phyloP scores from a whole-genome alignment of 1,140 invertebrate species.

The Vanessa tameamea region DNA sequence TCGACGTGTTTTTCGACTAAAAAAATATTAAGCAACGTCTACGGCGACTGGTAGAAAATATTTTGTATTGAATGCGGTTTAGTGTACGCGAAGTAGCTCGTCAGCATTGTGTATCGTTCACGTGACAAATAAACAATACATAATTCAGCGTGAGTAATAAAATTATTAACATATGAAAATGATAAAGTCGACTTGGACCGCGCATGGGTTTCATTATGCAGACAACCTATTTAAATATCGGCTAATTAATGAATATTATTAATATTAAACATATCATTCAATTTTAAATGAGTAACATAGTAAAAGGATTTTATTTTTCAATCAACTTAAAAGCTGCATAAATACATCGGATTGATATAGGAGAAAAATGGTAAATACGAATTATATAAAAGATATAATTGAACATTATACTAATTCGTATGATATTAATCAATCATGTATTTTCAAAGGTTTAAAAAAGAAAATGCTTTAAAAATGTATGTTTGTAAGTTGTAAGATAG shows the following conservation, averaged over 20 bases:
- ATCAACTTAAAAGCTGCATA: neutral
- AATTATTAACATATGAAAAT: conserved; percentile 14
- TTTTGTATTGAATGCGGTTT: neutral
- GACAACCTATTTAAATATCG: conserved; percentile 1
- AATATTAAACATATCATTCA: neutral
- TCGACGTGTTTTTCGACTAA: neutral
- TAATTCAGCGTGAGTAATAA: conserved; percentile 10
- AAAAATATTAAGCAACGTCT: neutral
- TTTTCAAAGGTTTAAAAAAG: too few species aligned
- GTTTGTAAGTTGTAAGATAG: too few species aligned
- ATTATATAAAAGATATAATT: too few species aligned
- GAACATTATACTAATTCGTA: too few species aligned
- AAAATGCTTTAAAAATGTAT: too few species aligned
- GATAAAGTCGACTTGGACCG: conserved; percentile 1
- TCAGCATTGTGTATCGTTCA: neutral
- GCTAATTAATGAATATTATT: neutral
- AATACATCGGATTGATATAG: too few species aligned
- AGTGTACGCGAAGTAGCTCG: neutral
- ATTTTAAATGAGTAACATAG: neutral
- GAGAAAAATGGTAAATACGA: too few species aligned
- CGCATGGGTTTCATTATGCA: conserved; percentile 3
- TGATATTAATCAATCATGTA: too few species aligned
- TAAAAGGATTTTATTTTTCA: neutral
- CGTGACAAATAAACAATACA: conserved; percentile 7
- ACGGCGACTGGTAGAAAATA: neutral